Percentiles rank a stretch among this genome's conserved stretches.
phyloP scores from a whole-genome alignment of 2,888 invertebrate species.

The Cremastinae sp. region DNA sequence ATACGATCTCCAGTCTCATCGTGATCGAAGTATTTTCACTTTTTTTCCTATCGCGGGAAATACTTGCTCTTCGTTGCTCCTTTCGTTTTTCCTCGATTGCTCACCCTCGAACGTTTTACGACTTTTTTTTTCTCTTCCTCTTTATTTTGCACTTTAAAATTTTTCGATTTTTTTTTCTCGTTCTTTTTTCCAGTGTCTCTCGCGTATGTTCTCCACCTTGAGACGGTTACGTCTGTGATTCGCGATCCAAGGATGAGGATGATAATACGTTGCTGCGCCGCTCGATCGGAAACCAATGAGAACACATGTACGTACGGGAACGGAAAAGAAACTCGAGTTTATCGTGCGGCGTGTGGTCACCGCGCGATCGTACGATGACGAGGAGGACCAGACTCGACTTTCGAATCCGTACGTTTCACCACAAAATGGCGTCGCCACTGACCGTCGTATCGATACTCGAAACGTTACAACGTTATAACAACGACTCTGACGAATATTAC shows the following conservation, averaged over 20 bases:
- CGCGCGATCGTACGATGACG: conserved; percentile 49
- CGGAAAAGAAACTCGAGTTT: background rate
- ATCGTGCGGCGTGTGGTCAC: conserved; percentile 48
- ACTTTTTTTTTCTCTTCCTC: background rate
- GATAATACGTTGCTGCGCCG: background rate
- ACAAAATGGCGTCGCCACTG: conserved; percentile 78
- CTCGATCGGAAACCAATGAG: background rate
- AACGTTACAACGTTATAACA: conserved; percentile 71
- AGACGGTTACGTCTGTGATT: background rate
- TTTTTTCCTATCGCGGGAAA: conserved; percentile 9
- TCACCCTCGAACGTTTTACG: background rate
- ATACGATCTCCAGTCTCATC: conserved; percentile 81
- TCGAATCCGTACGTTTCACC: conserved; percentile 66
- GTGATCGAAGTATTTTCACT: conserved; percentile 53
- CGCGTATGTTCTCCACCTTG: conserved; percentile 40
- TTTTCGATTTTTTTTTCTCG: conserved; percentile 11
- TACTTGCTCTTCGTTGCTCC: background rate
- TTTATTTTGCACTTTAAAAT: too few species aligned
- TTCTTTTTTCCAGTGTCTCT: conserved; percentile 42
- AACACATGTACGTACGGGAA: background rate
- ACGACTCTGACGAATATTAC: too few species aligned
- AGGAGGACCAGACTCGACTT: conserved; percentile 60
- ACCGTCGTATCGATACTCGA: conserved; percentile 67
- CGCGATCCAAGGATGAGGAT: conserved; percentile 2
- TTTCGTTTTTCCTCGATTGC: background rate